Percentiles rank a stretch among this genome's conserved stretches.
phyloP scores from a whole-genome alignment of 1,140 invertebrate species.

The Acromyrmex heyeri region DNA sequence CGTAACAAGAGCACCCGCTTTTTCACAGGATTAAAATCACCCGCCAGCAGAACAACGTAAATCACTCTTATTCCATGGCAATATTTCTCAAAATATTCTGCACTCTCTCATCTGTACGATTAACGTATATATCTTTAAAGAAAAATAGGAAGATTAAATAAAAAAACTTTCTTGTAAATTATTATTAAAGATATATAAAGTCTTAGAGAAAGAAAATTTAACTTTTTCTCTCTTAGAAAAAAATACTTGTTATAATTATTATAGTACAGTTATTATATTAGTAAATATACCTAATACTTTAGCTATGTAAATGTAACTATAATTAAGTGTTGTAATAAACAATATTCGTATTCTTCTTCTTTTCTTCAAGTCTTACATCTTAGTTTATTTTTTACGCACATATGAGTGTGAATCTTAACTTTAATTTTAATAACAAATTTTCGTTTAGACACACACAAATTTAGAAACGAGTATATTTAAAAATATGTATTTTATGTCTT shows the following conservation, averaged over 20 bases:
- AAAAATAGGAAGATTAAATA: neutral
- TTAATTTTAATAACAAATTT: conserved; percentile 14
- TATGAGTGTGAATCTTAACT: neutral
- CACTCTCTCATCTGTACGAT: neutral
- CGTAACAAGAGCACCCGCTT: conserved; percentile 22
- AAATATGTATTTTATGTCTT: neutral
- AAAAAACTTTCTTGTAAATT: neutral
- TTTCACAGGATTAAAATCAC: conserved; percentile 8
- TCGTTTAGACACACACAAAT: neutral
- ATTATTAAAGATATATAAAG: neutral
- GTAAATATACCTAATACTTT: no score
- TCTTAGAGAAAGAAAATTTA: conserved; percentile 1
- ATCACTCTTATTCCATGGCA: neutral
- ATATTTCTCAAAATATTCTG: neutral
- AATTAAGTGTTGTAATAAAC: neutral
- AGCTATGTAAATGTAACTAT: no score
- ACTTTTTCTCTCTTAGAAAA: neutral
- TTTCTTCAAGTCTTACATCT: neutral
- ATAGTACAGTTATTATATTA: neutral
- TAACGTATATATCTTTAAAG: neutral
- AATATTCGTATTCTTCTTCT: neutral
- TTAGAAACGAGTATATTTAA: neutral
- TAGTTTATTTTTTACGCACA: neutral
- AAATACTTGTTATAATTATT: neutral
- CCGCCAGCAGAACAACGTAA: neutral